Base-by-base conservation (phyloP, 2,113 vertebrate genomes). In the Microcebus murinus region DNA sequence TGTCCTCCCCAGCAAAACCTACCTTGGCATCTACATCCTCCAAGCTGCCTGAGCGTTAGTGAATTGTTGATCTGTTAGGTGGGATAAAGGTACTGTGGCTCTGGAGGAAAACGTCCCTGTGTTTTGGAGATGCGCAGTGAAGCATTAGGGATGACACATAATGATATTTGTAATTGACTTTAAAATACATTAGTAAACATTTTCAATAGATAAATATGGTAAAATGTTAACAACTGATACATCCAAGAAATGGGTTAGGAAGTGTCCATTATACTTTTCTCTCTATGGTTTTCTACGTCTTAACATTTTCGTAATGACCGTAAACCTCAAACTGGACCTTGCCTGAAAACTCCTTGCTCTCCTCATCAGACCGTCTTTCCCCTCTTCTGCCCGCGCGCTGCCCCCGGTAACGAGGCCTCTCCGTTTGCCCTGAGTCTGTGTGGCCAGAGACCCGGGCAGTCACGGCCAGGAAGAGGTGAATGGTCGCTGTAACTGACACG, bases 11-110 rank as follows among this genome's bases (percentile, higher is more conserved):
- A 79, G 20, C n/a, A 52, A n/a, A 45, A 74, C 34, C 50, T 42
- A 77, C 68, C 55, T 77, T 84, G 83, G 92, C 90, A 84, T 83
- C 42, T 77, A 92, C 94, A 73, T 85, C 77, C 57, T 71, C 84
- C 14, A 84, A 39, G 23, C 87, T n/a, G 90, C 36, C 90, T 80
- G 48, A 13, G 12, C 31, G 31, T 65, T 34, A 67, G 10, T 29
- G 29, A 83, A 68, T 7, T 83, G 17, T n/a, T 88, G n/a, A 42
- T 14, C 71, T 29, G 11, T 76, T 76, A 48, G 29, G 18, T 55
- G 50, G 25, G 42, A 34, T 68, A 20, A 55, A 13, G 34, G n/a
- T 8, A 27, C 4, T 20, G 23, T 48, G 34, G 27, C 39, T 85
- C 79, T 45, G 73, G 29, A 21, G 45, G 14, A 82, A 94, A 83